These are phyloP conservation scores for Pristionchus fissidentatus DNA, from an alignment of 2,888 invertebrate genomes.

Conservation along the genomic window DNA sequence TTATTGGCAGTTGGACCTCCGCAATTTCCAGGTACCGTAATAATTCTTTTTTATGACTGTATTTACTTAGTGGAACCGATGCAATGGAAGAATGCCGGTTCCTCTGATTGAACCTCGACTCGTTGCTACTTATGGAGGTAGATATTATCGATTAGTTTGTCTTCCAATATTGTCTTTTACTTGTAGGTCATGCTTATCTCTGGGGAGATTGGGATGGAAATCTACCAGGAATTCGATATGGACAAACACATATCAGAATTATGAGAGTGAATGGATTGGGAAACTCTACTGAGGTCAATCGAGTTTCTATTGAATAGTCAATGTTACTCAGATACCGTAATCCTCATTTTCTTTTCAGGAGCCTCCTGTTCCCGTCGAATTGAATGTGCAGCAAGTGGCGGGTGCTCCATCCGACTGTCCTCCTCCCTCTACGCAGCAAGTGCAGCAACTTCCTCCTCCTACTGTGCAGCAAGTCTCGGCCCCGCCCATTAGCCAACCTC, in stretches of 20 bases:
- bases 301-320: neutral
- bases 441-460: too few species aligned
- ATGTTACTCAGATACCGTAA: neutral
- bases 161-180: neutral
- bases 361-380: neutral
- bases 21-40: neutral
- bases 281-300: too few species aligned
- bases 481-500: too few species aligned
- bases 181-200: slow-evolving; percentile 5
- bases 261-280: slow-evolving; percentile 14
- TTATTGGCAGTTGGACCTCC: neutral
- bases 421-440: too few species aligned
- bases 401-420: too few species aligned
- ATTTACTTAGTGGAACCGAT: neutral
- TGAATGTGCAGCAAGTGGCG: too few species aligned
- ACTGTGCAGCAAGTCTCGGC: too few species aligned
- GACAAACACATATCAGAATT: neutral
- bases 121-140: neutral
- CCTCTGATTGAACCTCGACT: slow-evolving; percentile 19
- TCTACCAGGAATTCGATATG: slow-evolving; percentile 2
- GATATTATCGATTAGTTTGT: neutral
- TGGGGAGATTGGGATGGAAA: slow-evolving; percentile 18
- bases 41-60: neutral
- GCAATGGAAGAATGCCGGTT: neutral
- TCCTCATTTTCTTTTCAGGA: neutral